These are phyloP conservation scores for Lethenteron reissneri DNA, from an alignment of 2,113 vertebrate species.

Conservation along the genomic window DNA sequence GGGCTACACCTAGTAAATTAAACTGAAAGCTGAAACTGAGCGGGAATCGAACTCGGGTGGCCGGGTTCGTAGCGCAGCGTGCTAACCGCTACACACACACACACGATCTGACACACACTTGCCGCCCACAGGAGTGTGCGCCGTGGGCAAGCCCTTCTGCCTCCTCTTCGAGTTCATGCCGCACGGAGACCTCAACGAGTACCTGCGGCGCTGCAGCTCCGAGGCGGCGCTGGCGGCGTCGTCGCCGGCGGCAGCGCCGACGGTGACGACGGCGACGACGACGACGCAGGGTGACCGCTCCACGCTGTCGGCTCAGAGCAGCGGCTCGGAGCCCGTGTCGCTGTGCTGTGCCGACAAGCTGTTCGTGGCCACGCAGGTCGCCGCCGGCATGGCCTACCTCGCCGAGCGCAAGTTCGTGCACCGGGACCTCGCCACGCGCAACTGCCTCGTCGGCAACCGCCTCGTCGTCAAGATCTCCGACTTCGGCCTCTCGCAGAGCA, in stretches of 20 bases:
- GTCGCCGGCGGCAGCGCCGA: constrained; percentile 23
- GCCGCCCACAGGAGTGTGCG: constrained; percentile 51
- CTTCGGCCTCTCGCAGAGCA: constrained; percentile 84
- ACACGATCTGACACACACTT: background rate
- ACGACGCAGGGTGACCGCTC: constrained; percentile 10
- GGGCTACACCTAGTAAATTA: too few relatives aligned
- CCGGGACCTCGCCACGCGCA: constrained; percentile 74
- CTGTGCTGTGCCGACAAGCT: constrained; percentile 55
- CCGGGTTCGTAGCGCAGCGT: too few relatives aligned
- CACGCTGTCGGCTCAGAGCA: constrained; percentile 23
- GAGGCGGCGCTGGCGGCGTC: constrained; percentile 32
- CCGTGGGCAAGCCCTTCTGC: constrained; percentile 89
- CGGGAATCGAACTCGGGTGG: too few relatives aligned
- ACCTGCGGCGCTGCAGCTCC: constrained; percentile 47
- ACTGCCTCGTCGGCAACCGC: constrained; percentile 72
- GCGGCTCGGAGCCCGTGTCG: constrained; percentile 18
- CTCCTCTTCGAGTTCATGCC: constrained; percentile 97
- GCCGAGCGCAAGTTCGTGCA: constrained; percentile 94
- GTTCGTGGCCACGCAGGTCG: constrained; percentile 67
- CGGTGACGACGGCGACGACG: constrained; percentile 31
- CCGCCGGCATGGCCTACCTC: constrained; percentile 80
- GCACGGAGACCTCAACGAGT: constrained; percentile 76
- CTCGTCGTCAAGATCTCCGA: constrained; percentile 92
- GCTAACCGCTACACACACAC: too few relatives aligned
- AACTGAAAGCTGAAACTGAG: too few relatives aligned